A percentile compares a stretch with the other conserved stretches of the same genome.
phyloP scores from a whole-genome alignment of 2,888 invertebrate species.

The Clivina fossor region DNA sequence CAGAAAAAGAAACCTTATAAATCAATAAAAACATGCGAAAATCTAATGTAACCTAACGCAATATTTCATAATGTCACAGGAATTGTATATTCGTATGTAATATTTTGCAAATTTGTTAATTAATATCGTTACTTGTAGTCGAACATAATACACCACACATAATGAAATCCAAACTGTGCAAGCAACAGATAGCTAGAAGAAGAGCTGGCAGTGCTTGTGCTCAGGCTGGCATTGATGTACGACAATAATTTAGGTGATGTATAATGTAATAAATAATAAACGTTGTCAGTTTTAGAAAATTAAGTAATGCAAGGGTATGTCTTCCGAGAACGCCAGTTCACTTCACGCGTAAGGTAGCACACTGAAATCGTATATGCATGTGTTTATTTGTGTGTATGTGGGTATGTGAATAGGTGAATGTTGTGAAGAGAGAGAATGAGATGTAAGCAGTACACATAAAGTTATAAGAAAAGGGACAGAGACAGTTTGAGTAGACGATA shows the following conservation, averaged over 20 bases:
- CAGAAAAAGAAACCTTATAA: too few species aligned
- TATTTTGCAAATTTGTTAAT: conserved; percentile 17
- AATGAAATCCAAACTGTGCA: conserved; percentile 18
- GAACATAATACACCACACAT: conserved; percentile 17
- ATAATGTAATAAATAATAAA: conserved; percentile 48
- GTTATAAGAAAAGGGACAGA: too few species aligned
- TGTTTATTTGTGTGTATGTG: conserved; percentile 5
- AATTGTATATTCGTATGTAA: conserved; percentile 2
- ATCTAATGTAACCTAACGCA: background rate
- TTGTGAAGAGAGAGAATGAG: too few species aligned
- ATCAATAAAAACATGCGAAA: background rate
- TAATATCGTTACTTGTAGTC: conserved; percentile 16
- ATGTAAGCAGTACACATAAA: too few species aligned
- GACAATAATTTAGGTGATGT: conserved; percentile 46
- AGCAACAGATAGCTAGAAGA: conserved; percentile 38
- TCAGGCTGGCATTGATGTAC: conserved; percentile 45
- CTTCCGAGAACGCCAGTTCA: conserved; percentile 23
- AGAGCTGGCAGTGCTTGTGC: conserved; percentile 37
- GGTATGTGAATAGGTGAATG: background rate
- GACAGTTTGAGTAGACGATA: background rate
- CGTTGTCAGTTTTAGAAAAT: conserved; percentile 46
- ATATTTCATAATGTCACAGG: background rate
- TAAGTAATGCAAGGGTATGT: conserved; percentile 31
- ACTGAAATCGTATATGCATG: conserved; percentile 1
- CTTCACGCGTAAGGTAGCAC: conserved; percentile 19